These are phyloP conservation scores for Bombus turneri DNA, from an alignment of 1,140 invertebrate species.

Conservation along the genomic window DNA sequence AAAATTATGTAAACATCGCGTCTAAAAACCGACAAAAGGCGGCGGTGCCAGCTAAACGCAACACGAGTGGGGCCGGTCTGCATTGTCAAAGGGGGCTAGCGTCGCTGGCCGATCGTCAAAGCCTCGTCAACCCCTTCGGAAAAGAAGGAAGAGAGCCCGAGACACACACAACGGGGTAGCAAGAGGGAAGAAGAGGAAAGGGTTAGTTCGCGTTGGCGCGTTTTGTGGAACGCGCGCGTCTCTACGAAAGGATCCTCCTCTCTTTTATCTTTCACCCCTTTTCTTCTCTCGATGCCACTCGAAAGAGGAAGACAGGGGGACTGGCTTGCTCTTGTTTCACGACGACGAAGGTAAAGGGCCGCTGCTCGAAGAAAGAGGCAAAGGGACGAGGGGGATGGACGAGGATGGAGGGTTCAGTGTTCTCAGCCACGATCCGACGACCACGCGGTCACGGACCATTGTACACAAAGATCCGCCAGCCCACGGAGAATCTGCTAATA, in stretches of 20 bases:
- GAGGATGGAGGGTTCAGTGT: slow-evolving; percentile 57
- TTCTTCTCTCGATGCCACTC: slow-evolving; percentile 52
- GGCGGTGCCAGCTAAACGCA: slow-evolving; percentile 54
- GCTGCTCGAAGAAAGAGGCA: slow-evolving; percentile 26
- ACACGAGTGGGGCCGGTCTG: slow-evolving; percentile 41
- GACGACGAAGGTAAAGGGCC: slow-evolving; percentile 52
- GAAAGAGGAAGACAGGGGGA: slow-evolving; percentile 33
- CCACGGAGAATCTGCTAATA: slow-evolving; percentile 52
- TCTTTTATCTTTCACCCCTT: slow-evolving; percentile 69
- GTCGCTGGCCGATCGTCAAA: slow-evolving; percentile 61
- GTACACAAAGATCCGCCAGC: slow-evolving; percentile 60
- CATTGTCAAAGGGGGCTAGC: slow-evolving; percentile 62
- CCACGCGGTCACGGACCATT: slow-evolving; percentile 59
- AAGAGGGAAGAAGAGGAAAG: not conserved
- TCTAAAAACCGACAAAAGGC: slow-evolving; percentile 68
- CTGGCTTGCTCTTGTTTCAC: slow-evolving; percentile 49
- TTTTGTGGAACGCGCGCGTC: slow-evolving; percentile 51
- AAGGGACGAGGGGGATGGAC: not conserved
- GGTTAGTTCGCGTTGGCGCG: slow-evolving; percentile 40
- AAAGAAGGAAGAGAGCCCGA: slow-evolving; percentile 43
- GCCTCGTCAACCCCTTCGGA: slow-evolving; percentile 63
- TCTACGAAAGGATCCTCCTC: slow-evolving; percentile 55
- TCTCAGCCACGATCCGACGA: slow-evolving; percentile 54
- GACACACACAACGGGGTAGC: not conserved
- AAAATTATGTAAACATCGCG: slow-evolving; percentile 64